Evolutionary conservation across 1,140 invertebrate genomes (phyloP).

Genomic region (Drosophila sp.): DNA sequence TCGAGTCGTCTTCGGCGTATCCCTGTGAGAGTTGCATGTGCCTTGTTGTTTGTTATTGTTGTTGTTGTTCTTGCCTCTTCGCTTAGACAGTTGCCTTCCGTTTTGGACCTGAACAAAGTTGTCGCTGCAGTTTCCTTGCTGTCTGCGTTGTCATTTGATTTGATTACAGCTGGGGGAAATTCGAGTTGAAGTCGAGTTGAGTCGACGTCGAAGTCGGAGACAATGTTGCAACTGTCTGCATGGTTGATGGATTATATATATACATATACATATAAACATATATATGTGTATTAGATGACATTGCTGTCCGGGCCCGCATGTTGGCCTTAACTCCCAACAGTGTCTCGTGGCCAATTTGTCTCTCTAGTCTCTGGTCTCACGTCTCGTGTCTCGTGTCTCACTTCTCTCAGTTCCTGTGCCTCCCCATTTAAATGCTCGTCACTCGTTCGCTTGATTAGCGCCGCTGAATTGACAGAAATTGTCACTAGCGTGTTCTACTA

Average conservation of each 20-base stretch:
- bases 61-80: slow-evolving; percentile 17
- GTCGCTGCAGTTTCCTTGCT: slow-evolving; percentile 34
- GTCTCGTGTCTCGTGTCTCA: slow-evolving; percentile 20
- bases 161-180: slow-evolving; percentile 66
- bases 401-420: background rate
- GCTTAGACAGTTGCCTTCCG: slow-evolving; percentile 52
- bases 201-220: slow-evolving; percentile 7
- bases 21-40: slow-evolving; percentile 40
- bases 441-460: slow-evolving; percentile 78
- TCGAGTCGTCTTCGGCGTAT: slow-evolving; percentile 1
- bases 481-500: slow-evolving; percentile 52
- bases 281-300: slow-evolving; percentile 32
- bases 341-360: slow-evolving; percentile 70
- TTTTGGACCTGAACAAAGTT: slow-evolving; percentile 48
- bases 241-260: slow-evolving; percentile 70
- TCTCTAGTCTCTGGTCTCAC: background rate
- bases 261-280: no score
- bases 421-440: slow-evolving; percentile 60
- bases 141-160: slow-evolving; percentile 77
- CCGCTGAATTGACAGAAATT: slow-evolving; percentile 80
- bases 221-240: slow-evolving; percentile 65
- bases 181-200: slow-evolving; percentile 32
- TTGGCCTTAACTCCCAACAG: slow-evolving; percentile 51
- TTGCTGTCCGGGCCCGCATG: slow-evolving; percentile 64
- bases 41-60: slow-evolving; percentile 12